A percentile compares a stretch with the other conserved stretches of the same genome.
phyloP scores from a whole-genome alignment of 2,797 vertebrate species.

The Gallinago solitaria region DNA sequence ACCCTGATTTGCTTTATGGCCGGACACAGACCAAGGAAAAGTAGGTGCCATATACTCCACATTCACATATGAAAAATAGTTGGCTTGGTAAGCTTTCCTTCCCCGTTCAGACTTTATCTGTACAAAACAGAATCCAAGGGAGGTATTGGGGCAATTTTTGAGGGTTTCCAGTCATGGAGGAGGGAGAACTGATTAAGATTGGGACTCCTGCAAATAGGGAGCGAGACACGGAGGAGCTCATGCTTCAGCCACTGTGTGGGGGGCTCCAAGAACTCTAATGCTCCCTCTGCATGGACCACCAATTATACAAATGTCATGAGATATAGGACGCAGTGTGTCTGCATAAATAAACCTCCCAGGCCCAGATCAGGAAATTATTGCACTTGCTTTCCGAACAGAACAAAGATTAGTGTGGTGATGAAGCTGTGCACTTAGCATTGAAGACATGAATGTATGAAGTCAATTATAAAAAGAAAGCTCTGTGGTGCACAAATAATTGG shows the following conservation, averaged over 20 bases:
- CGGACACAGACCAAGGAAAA: background rate
- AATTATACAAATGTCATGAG: slow-evolving; percentile 15
- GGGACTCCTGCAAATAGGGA: background rate
- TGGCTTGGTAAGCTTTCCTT: background rate
- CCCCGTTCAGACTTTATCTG: fast-evolving
- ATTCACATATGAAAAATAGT: background rate
- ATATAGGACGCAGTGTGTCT: background rate
- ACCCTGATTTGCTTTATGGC: slow-evolving; percentile 29
- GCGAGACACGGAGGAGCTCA: background rate
- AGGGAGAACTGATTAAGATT: background rate
- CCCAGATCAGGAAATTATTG: slow-evolving; percentile 41
- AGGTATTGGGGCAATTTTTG: background rate
- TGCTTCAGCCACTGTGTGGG: fast-evolving
- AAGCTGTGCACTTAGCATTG: slow-evolving; percentile 11
- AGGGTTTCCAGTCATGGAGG: background rate
- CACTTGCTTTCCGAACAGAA: slow-evolving; percentile 8
- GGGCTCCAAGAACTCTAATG: background rate
- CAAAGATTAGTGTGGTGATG: slow-evolving; percentile 53
- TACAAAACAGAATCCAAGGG: background rate
- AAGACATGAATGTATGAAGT: slow-evolving; percentile 43
- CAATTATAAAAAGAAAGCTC: slow-evolving; percentile 57
- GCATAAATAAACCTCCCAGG: slow-evolving; percentile 46
- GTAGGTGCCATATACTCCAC: background rate
- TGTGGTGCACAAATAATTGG: slow-evolving; percentile 12
- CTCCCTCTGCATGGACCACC: background rate